Conservation (phyloP, 2,888 invertebrate genomes). For the Drepana falcataria region DNA sequence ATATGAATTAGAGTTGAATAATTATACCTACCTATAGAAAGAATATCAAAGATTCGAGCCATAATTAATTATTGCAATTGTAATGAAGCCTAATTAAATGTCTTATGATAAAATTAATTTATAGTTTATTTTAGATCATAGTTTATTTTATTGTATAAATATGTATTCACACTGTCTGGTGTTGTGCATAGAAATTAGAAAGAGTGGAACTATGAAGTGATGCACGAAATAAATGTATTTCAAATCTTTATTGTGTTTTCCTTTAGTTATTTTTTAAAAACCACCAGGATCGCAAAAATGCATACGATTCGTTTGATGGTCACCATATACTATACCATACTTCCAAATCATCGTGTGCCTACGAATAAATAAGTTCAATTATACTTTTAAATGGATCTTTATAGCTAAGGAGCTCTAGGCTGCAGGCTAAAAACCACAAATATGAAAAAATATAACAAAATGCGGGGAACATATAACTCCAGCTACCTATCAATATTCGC, state of each 20-base stretch:
- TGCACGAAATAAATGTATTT: slow-evolving; percentile 76
- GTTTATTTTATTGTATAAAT: slow-evolving; percentile 17
- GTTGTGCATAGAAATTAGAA: slow-evolving; percentile 62
- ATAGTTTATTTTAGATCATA: slow-evolving; percentile 48
- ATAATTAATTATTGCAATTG: slow-evolving; percentile 50
- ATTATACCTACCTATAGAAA: slow-evolving; percentile 23
- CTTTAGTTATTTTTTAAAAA: not conserved
- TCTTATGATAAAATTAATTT: slow-evolving; percentile 65
- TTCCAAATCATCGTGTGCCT: too few species aligned
- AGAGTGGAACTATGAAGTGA: slow-evolving; percentile 61
- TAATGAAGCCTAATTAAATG: slow-evolving; percentile 70
- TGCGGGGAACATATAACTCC: too few species aligned
- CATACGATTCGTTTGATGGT: too few species aligned
- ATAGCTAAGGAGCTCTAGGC: too few species aligned
- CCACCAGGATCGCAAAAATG: too few species aligned
- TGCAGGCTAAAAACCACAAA: too few species aligned
- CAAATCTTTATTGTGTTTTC: slow-evolving; percentile 32
- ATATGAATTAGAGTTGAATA: slow-evolving; percentile 34
- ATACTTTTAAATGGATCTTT: too few species aligned
- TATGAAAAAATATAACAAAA: too few species aligned
- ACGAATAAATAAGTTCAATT: too few species aligned
- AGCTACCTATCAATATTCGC: too few species aligned
- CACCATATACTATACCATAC: too few species aligned
- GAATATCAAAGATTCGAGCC: slow-evolving; percentile 63
- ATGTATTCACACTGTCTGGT: slow-evolving; percentile 56